Evolutionary conservation across 2,888 invertebrate genomes (phyloP).

Genomic region (Hedya salicella): DNA sequence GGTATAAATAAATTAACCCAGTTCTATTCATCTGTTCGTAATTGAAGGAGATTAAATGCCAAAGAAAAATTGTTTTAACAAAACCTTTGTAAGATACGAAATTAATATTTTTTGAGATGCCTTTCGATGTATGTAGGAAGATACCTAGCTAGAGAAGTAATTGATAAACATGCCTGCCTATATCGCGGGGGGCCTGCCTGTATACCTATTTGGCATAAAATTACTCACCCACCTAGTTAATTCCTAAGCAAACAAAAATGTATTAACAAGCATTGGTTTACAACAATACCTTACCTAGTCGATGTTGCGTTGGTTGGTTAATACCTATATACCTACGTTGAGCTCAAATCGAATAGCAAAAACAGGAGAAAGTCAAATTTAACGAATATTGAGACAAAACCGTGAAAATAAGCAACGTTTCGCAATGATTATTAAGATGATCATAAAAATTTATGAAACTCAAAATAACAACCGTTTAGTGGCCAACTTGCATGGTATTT

Average conservation of each 20-base stretch:
- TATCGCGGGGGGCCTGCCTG: too few species aligned
- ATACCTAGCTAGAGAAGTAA: too few species aligned
- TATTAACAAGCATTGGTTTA: constrained; percentile 12
- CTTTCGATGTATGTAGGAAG: too few species aligned
- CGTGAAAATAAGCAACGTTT: constrained; percentile 27
- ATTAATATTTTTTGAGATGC: constrained; percentile 50
- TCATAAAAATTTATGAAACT: constrained; percentile 29
- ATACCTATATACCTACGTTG: constrained; percentile 24
- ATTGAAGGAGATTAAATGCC: neutral
- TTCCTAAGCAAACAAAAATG: constrained; percentile 2
- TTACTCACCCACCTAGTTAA: too few species aligned
- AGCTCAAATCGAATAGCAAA: constrained; percentile 10
- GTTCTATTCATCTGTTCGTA: constrained; percentile 11
- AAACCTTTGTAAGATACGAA: constrained; percentile 57
- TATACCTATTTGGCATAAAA: too few species aligned
- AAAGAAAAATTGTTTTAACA: constrained; percentile 50
- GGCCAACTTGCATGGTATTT: constrained; percentile 39
- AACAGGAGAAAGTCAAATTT: constrained; percentile 26
- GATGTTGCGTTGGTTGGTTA: constrained; percentile 19
- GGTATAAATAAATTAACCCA: constrained; percentile 42
- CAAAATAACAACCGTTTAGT: constrained; percentile 35
- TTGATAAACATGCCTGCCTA: too few species aligned
- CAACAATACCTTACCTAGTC: constrained; percentile 1
- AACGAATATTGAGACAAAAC: constrained; percentile 30
- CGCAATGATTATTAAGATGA: constrained; percentile 23